These are phyloP conservation scores for Himalopsyche tibetana DNA, from an alignment of 2,888 invertebrate species.

Conservation along the genomic window DNA sequence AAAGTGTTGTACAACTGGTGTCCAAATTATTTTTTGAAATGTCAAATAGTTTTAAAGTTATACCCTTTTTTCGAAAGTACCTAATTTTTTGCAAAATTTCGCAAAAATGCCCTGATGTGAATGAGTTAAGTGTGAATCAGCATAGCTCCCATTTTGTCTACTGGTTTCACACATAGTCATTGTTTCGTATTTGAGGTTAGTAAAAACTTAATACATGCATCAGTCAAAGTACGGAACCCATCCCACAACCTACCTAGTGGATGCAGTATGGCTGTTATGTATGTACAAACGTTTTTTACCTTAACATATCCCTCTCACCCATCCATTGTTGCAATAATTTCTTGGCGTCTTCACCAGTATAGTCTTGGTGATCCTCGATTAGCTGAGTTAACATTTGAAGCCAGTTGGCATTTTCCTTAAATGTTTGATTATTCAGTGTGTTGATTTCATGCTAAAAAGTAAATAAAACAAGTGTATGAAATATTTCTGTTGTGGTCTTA, in stretches of 20 bases:
- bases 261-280: too few relatives aligned
- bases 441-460: constrained; percentile 89
- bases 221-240: too few relatives aligned
- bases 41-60: too few relatives aligned
- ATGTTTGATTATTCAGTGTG: constrained; percentile 88
- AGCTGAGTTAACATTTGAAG: constrained; percentile 92
- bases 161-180: not conserved
- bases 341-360: constrained; percentile 82
- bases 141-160: too few relatives aligned
- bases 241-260: too few relatives aligned
- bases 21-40: too few relatives aligned
- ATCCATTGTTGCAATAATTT: constrained; percentile 86
- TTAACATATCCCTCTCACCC: constrained; percentile 85
- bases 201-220: too few relatives aligned
- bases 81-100: too few relatives aligned
- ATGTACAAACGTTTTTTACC: constrained; percentile 72
- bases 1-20: too few relatives aligned
- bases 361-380: constrained; percentile 92
- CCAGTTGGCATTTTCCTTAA: constrained; percentile 94
- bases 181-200: too few relatives aligned
- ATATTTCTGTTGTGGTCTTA: not conserved
- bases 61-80: too few relatives aligned
- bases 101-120: too few relatives aligned
- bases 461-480: constrained; percentile 63
- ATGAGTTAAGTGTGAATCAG: not conserved